Percentiles rank a stretch among this genome's conserved stretches.
Evolutionary conservation across 2,797 vertebrate species (phyloP).

Genomic region (Ctenochaetus hawaiiensis): DNA sequence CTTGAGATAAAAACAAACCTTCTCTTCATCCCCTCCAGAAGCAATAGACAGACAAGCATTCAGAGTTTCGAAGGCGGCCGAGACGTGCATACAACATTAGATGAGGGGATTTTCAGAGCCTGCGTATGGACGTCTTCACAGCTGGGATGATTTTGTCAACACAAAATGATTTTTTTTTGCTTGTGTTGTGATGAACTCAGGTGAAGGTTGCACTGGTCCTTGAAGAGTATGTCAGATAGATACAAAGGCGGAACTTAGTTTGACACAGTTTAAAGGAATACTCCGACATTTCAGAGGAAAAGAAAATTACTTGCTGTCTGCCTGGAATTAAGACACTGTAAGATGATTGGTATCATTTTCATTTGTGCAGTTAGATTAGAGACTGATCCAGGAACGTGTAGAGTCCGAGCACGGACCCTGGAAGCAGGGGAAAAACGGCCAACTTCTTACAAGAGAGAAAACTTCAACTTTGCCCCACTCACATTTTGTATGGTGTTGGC

Average conservation of each 20-base stretch:
- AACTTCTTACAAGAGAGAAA: conserved; percentile 5
- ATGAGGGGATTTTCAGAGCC: conserved; percentile 60
- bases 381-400: not conserved
- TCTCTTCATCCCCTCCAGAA: conserved; percentile 76
- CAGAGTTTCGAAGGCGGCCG: conserved; percentile 54
- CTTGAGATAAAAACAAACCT: conserved; percentile 82
- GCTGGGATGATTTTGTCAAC: conserved; percentile 63
- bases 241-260: conserved; percentile 40
- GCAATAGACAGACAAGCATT: conserved; percentile 65
- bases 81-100: conserved; percentile 68
- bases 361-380: conserved; percentile 21
- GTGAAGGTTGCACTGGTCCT: conserved; percentile 62
- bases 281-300: conserved; percentile 22
- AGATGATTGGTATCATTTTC: conserved; percentile 14
- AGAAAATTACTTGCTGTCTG: conserved; percentile 20
- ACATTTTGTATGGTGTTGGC: conserved; percentile 22
- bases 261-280: conserved; percentile 43
- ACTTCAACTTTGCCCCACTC: conserved; percentile 8
- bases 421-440: conserved; percentile 4
- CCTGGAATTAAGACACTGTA: conserved; percentile 14
- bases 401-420: conserved; percentile 10
- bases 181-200: conserved; percentile 57
- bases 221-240: conserved; percentile 43
- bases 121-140: conserved; percentile 47
- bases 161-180: conserved; percentile 60